Conservation (phyloP, 2,113 vertebrate genomes). For the Triplophysa tibetana region DNA sequence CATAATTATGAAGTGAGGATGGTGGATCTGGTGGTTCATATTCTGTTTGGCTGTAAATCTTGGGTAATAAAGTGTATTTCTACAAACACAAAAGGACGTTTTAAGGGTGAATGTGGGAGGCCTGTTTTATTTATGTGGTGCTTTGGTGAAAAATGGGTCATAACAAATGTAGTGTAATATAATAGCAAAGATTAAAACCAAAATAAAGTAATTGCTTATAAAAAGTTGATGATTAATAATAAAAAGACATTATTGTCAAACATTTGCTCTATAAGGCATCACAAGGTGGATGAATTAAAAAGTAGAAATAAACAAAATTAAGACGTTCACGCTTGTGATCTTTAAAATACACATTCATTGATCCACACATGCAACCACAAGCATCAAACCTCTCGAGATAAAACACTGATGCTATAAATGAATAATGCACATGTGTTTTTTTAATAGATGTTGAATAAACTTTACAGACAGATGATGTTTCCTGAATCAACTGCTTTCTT, state of each 20-base stretch:
- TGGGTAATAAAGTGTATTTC: not conserved
- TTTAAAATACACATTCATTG: not conserved
- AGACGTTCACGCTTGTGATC: slow-evolving; percentile 13
- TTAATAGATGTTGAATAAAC: not conserved
- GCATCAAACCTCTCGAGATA: not conserved
- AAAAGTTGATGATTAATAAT: not conserved
- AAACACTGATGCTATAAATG: not conserved
- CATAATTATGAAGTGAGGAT: not conserved
- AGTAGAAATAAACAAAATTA: not conserved
- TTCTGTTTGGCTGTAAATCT: not conserved
- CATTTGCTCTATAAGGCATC: not conserved
- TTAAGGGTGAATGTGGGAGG: not conserved
- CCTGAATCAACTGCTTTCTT: not conserved
- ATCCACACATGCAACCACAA: not conserved
- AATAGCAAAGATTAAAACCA: not conserved
- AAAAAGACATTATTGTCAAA: too few relatives aligned
- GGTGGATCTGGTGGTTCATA: too few relatives aligned
- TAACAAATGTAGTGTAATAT: not conserved
- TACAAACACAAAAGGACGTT: not conserved
- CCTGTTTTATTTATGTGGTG: too few relatives aligned
- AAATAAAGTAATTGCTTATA: not conserved
- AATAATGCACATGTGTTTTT: not conserved
- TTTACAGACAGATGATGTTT: slow-evolving; percentile 16
- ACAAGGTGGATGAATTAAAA: not conserved
- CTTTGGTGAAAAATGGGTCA: not conserved